Conservation (phyloP, 2,113 vertebrate species). For the Recurvirostra avosetta region DNA sequence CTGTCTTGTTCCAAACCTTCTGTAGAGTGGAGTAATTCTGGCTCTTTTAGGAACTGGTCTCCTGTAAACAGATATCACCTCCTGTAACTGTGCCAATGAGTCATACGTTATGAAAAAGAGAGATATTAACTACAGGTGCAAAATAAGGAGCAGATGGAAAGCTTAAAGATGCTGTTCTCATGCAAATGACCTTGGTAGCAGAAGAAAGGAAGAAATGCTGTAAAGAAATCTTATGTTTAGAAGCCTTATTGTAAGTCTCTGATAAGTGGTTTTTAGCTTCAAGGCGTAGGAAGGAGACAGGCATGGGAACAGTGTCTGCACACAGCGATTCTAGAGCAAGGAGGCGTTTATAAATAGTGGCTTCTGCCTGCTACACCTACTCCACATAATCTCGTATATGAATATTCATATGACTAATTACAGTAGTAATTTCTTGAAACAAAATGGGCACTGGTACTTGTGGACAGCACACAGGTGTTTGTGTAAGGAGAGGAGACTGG, state of each 20-base stretch:
- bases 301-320: conserved; percentile 51
- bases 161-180: background rate
- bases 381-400: background rate
- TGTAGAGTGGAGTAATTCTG: background rate
- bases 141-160: conserved; percentile 50
- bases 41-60: background rate
- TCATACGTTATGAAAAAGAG: conserved; percentile 25
- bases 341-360: conserved; percentile 51
- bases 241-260: conserved; percentile 12
- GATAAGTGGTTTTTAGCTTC: conserved; percentile 22
- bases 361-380: conserved; percentile 51
- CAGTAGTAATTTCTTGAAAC: conserved; percentile 16
- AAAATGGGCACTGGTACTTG: background rate
- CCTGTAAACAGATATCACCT: conserved; percentile 31
- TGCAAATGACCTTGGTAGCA: conserved; percentile 29
- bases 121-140: conserved; percentile 51
- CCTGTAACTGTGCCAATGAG: background rate
- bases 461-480: background rate
- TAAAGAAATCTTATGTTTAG: conserved; percentile 4
- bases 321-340: background rate
- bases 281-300: conserved; percentile 54
- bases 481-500: background rate
- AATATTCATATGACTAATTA: background rate
- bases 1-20: background rate
- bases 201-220: conserved; percentile 3